Evolutionary conservation across 2,888 invertebrate genomes (phyloP).

Genomic region (Hemaris fuciformis): DNA sequence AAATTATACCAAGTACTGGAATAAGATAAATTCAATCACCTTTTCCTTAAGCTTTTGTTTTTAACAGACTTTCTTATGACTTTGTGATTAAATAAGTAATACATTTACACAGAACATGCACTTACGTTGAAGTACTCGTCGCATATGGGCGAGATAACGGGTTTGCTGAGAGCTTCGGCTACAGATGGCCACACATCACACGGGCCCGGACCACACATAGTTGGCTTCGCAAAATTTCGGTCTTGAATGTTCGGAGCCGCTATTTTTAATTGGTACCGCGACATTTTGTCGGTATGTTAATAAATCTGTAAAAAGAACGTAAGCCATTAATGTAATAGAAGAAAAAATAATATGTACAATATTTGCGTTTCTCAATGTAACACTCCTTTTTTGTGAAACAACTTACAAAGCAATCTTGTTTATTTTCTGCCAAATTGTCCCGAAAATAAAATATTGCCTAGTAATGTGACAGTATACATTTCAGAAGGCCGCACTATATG

Average conservation of each 20-base stretch:
- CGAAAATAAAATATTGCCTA: not conserved
- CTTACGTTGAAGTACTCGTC: constrained; percentile 64
- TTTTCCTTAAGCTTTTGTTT: too few relatives aligned
- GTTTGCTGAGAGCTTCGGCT: constrained; percentile 50
- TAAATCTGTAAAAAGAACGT: constrained; percentile 2
- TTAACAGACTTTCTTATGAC: too few relatives aligned
- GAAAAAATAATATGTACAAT: not conserved
- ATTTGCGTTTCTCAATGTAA: not conserved
- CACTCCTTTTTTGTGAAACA: not conserved
- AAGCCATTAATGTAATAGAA: not conserved
- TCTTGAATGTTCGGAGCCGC: constrained; percentile 56
- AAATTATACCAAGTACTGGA: too few relatives aligned
- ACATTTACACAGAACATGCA: constrained; percentile 16
- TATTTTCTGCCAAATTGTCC: not conserved
- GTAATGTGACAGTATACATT: not conserved
- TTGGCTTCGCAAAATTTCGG: constrained; percentile 49
- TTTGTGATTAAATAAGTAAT: not conserved
- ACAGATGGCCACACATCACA: constrained; percentile 67
- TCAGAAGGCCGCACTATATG: not conserved
- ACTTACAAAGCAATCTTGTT: not conserved
- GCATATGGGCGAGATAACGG: constrained; percentile 56
- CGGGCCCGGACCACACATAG: constrained; percentile 70
- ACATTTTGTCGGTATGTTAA: constrained; percentile 32
- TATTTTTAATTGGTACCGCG: constrained; percentile 41
- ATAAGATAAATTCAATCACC: not conserved